Conservation (phyloP, 1,140 invertebrate species). For the Drosophila arizonae region DNA sequence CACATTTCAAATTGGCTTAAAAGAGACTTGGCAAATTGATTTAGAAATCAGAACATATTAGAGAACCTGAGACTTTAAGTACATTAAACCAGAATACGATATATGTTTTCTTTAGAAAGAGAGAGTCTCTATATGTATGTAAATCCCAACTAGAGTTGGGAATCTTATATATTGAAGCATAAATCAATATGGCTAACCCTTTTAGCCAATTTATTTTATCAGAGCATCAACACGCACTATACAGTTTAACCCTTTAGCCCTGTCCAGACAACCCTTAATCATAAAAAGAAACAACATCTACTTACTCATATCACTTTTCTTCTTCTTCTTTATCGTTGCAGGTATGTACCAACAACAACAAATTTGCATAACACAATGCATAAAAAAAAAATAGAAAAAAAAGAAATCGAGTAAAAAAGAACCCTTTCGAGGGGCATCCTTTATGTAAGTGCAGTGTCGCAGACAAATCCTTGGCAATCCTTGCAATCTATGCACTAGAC, state of each 20-base stretch:
- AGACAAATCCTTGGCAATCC: slow-evolving; percentile 14
- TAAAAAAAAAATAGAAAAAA: slow-evolving; percentile 35
- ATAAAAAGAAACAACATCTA: slow-evolving; percentile 43
- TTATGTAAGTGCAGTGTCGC: slow-evolving; percentile 60
- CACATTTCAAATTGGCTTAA: slow-evolving; percentile 5
- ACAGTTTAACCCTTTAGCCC: slow-evolving; percentile 5
- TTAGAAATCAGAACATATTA: background rate
- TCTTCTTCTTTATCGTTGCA: slow-evolving; percentile 59
- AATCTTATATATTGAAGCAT: background rate
- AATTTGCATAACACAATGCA: slow-evolving; percentile 49
- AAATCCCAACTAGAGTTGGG: background rate
- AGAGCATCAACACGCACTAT: slow-evolving; percentile 16
- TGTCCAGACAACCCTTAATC: slow-evolving; percentile 19
- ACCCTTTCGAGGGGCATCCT: slow-evolving; percentile 52
- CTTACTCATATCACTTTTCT: slow-evolving; percentile 41
- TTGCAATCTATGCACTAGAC: slow-evolving; percentile 52
- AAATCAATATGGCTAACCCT: slow-evolving; percentile 5
- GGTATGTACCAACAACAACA: slow-evolving; percentile 62
- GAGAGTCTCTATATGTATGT: too few relatives aligned
- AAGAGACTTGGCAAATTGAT: slow-evolving; percentile 16
- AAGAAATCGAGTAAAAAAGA: slow-evolving; percentile 21
- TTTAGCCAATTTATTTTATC: slow-evolving; percentile 8
- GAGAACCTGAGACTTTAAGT: background rate
- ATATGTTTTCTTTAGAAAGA: background rate
- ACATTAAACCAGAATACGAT: background rate